Percentiles rank a stretch among this genome's conserved stretches.
phyloP scores from a whole-genome alignment of 2,888 invertebrate genomes.

The Polymixis flavicincta region DNA sequence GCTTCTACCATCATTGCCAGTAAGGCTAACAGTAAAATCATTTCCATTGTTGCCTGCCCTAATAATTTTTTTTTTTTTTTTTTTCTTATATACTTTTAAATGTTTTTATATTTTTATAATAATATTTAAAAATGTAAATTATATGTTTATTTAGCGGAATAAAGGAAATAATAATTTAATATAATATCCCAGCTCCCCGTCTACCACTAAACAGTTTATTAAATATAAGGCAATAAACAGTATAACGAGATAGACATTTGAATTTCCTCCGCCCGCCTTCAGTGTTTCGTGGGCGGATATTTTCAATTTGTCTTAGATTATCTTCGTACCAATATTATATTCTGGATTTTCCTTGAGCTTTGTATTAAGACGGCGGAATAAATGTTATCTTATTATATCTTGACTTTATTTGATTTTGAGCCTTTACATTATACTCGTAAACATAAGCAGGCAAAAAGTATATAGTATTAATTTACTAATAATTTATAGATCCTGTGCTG shows the following conservation, averaged over 20 bases:
- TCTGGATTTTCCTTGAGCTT: constrained; percentile 1
- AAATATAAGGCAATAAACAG: constrained; percentile 7
- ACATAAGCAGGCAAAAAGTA: background rate
- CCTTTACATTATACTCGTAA: background rate
- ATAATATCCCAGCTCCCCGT: background rate
- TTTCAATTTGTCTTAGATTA: constrained; percentile 35
- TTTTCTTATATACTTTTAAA: too few species aligned
- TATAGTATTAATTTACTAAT: too few species aligned
- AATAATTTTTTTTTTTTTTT: too few species aligned
- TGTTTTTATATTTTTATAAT: too few species aligned
- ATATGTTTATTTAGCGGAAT: too few species aligned
- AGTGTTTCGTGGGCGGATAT: constrained; percentile 15
- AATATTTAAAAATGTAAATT: too few species aligned
- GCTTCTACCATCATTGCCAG: background rate
- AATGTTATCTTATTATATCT: constrained; percentile 2
- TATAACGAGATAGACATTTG: constrained; percentile 10
- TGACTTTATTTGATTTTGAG: constrained; percentile 1
- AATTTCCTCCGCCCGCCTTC: constrained; percentile 16
- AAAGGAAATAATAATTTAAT: constrained; percentile 12
- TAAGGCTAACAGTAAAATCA: background rate
- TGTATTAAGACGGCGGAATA: background rate
- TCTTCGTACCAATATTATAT: constrained; percentile 6
- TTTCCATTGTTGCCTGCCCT: background rate
- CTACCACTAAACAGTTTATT: background rate
- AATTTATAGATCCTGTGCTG: too few species aligned